Evolutionary conservation across 1,140 invertebrate species (phyloP).

Genomic region (Scylla paramamosain): DNA sequence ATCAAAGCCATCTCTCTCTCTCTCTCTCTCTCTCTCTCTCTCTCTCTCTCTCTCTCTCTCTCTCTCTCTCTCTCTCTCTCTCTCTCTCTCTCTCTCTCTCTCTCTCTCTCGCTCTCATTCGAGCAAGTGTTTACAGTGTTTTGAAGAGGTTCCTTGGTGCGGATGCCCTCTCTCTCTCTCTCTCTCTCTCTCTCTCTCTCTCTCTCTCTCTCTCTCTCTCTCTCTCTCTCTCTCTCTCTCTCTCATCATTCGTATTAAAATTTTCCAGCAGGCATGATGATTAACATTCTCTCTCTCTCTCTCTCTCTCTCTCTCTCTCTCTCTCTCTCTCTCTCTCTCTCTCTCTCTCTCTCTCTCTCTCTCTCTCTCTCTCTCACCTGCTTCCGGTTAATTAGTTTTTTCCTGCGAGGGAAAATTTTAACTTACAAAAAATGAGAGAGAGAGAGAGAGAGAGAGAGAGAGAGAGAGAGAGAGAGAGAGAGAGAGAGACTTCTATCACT

Average conservation of each 20-base stretch:
- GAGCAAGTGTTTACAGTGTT: background rate
- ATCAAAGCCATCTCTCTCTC: too few species aligned
- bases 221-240: slow-evolving; percentile 20
- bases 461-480: too few species aligned
- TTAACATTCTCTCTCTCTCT: background rate
- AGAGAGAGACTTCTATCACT: too few species aligned
- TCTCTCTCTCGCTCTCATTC: background rate
- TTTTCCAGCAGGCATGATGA: too few species aligned
- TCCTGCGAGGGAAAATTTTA: too few species aligned
- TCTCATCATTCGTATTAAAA: background rate
- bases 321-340: slow-evolving; percentile 3
- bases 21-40: too few species aligned
- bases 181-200: background rate
- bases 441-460: too few species aligned
- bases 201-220: slow-evolving; percentile 18
- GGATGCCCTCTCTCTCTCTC: background rate
- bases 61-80: too few species aligned
- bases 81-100: too few species aligned
- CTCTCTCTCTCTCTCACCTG: background rate
- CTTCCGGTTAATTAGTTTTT: too few species aligned
- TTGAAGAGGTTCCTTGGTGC: background rate
- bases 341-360: slow-evolving; percentile 18
- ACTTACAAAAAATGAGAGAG: too few species aligned
- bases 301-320: background rate
- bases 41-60: too few species aligned